These are phyloP conservation scores for Okamejei kenojei DNA, from an alignment of 2,797 vertebrate species.

Conservation along the genomic window DNA sequence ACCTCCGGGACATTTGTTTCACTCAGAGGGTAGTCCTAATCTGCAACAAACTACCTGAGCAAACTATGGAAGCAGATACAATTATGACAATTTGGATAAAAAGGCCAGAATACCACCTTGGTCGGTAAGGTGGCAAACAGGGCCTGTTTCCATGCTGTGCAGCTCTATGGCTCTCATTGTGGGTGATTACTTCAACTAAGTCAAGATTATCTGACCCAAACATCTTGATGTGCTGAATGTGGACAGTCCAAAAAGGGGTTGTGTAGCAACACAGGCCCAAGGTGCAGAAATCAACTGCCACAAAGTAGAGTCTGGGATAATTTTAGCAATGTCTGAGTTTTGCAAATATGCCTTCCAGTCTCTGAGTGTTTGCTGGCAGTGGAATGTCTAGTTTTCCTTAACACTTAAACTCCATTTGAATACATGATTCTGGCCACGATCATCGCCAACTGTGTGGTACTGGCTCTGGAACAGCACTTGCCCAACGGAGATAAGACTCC, in stretches of 20 bases:
- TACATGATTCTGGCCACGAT: constrained; percentile 98
- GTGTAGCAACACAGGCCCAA: background rate
- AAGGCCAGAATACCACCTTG: too few relatives aligned
- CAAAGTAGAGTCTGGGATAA: background rate
- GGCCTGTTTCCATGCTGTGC: too few relatives aligned
- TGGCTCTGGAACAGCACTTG: constrained; percentile 95
- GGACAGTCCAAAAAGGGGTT: background rate
- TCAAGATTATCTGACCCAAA: background rate
- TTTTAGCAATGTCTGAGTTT: background rate
- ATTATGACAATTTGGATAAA: too few relatives aligned
- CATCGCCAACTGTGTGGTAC: constrained; percentile 94
- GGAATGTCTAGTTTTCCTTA: constrained; percentile 61
- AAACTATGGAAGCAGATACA: too few relatives aligned
- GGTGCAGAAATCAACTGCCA: background rate
- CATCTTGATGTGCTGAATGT: background rate
- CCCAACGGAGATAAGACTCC: constrained; percentile 94
- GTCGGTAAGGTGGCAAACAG: too few relatives aligned
- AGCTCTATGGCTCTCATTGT: too few relatives aligned
- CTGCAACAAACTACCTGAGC: too few relatives aligned
- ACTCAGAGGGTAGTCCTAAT: too few relatives aligned
- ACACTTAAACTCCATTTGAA: constrained; percentile 85
- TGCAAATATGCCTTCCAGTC: background rate
- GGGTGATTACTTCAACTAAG: too few relatives aligned
- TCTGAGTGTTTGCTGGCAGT: background rate
- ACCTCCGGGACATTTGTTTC: too few relatives aligned